Base-by-base conservation (phyloP, 2,113 vertebrate genomes). In the Nettapus auritus region DNA sequence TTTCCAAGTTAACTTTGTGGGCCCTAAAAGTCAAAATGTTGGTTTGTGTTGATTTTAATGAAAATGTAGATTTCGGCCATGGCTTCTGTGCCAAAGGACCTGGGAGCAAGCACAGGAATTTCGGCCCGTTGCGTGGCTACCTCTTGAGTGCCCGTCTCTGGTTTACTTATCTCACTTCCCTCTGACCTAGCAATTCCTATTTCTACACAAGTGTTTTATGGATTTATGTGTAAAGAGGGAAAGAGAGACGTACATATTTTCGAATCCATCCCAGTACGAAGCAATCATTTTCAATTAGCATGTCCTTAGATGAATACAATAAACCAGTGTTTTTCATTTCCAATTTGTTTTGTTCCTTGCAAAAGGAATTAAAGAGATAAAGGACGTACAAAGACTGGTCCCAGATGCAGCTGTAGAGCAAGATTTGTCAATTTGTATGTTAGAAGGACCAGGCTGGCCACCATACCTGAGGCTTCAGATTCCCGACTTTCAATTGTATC, bases 361-460 rank as follows among this genome's bases (percentile, higher is more conserved):
- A 96, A 83, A 95, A 93, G 28, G 85, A 96, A 96, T 94, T 96
- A 94, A 85, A 94, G 67, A 96, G 96, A 97, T 97, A 97, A 97
- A 97, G 95, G 70, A 87, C 88, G 57, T 50, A 85, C 28, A 88
- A 94, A 89, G 93, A 89, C 82, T 63, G 44, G 69, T 94, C 94
- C 94, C 94, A 97, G 87, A 97, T 96, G 93, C 77, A 90, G 86
- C 56, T 78, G 60, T 86, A 96, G 94, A 95, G 75, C 77, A 92
- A 92, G 88, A 94, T 81, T 94, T 96, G 91, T 91, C 90, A 94
- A 57, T 69, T 78, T 85, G 48, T 48, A 75, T 28, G 34, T 87
- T 78, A 93, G 74, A 91, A 93, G 52, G 73, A 92, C 63, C 77
- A 93, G 82, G 44, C 87, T 93, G 89, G 79, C 63, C 90, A 90